Percentiles rank a stretch among this genome's conserved stretches.
Evolutionary conservation across 37 sponge, comb jelly and placozoan genomes (phyloP).

Genomic region (Beroe forskalii): DNA sequence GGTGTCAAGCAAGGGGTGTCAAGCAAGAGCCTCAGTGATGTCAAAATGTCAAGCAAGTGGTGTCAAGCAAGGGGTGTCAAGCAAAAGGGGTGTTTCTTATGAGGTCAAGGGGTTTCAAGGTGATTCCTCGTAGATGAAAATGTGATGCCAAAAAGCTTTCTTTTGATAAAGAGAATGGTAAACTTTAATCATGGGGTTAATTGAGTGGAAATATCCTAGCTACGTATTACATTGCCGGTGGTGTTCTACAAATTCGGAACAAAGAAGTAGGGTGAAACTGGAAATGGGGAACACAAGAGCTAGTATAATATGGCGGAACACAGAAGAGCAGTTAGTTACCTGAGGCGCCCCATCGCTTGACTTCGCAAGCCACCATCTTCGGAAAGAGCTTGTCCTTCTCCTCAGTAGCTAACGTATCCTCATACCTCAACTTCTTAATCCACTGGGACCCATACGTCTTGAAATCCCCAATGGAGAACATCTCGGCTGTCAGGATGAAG

Average conservation of each 20-base stretch:
- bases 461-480: conserved; percentile 22
- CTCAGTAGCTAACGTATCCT: conserved; percentile 14
- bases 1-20: no score
- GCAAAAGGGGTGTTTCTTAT: no score
- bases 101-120: no score
- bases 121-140: no score
- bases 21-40: no score
- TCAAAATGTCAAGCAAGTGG: no score
- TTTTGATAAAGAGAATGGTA: no score
- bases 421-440: background rate
- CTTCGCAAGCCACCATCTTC: conserved; percentile 23
- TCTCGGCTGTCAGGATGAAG: conserved; percentile 18
- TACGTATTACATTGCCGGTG: no score
- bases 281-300: background rate
- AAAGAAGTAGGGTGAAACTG: background rate
- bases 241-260: background rate
- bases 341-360: conserved; percentile 32
- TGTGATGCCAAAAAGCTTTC: no score
- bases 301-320: background rate
- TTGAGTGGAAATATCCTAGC: no score
- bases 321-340: background rate
- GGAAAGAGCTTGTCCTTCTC: conserved; percentile 29
- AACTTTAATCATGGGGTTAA: no score
- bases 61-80: no score
- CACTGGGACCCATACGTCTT: background rate